Conservation (phyloP, 2,888 invertebrate species). For the Theretra japonica region DNA sequence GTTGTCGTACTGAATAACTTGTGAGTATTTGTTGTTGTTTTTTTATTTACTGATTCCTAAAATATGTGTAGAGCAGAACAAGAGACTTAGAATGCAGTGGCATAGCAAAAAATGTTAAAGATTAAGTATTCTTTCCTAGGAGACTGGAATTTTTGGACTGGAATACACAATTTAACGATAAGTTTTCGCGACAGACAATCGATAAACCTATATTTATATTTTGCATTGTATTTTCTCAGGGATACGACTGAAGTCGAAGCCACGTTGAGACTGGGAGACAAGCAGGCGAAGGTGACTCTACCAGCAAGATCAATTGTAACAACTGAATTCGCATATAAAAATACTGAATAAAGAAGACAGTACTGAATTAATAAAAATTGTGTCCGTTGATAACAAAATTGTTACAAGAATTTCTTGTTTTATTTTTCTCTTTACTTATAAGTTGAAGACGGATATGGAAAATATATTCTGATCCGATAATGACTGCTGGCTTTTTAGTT, state of each 20-base stretch:
- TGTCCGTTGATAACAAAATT: not conserved
- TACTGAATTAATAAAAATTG: not conserved
- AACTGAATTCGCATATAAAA: not conserved
- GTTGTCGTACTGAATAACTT: slow-evolving; percentile 58
- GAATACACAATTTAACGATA: too few relatives aligned
- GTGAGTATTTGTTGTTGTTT: slow-evolving; percentile 44
- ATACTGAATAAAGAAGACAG: too few relatives aligned
- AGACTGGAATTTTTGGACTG: too few relatives aligned
- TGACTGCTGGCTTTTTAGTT: too few relatives aligned
- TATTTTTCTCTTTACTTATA: not conserved
- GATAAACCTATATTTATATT: not conserved
- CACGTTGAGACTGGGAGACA: not conserved
- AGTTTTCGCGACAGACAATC: too few relatives aligned
- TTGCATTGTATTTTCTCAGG: not conserved
- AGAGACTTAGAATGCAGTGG: too few relatives aligned
- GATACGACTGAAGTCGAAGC: not conserved
- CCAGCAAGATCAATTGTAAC: slow-evolving; percentile 6
- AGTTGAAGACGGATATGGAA: too few relatives aligned
- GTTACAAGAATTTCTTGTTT: not conserved
- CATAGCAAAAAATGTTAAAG: too few relatives aligned
- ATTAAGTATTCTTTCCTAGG: too few relatives aligned
- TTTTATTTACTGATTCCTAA: too few relatives aligned
- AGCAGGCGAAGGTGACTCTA: not conserved
- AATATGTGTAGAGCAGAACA: too few relatives aligned
- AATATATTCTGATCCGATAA: too few relatives aligned